Conservation (phyloP, 2,888 invertebrate species). For the Drosophila fulvimacula region DNA sequence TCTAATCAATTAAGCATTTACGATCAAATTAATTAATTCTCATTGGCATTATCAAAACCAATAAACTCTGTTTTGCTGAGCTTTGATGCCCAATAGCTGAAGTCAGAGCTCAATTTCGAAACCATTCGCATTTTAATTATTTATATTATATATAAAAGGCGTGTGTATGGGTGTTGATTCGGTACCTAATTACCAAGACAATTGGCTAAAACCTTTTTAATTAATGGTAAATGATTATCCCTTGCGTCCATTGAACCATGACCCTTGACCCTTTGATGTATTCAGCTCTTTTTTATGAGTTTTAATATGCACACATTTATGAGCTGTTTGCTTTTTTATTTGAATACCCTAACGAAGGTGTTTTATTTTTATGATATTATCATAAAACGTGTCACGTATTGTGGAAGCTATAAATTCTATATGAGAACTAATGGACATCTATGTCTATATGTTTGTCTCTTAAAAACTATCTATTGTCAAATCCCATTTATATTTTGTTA, state of each 20-base stretch:
- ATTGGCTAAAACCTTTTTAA: conserved; percentile 3
- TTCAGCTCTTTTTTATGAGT: background rate
- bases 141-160: background rate
- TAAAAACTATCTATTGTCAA: too few species aligned
- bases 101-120: background rate
- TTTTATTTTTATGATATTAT: background rate
- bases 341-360: background rate
- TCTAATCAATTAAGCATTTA: background rate
- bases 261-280: background rate
- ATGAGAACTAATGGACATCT: background rate
- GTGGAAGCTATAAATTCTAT: background rate
- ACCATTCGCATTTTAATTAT: background rate
- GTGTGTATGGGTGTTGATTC: background rate
- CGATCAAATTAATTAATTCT: background rate
- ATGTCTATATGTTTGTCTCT: background rate
- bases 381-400: background rate
- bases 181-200: background rate
- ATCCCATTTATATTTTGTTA: too few species aligned
- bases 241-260: background rate
- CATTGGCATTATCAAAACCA: background rate
- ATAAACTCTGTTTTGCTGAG: background rate
- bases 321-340: background rate
- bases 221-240: background rate
- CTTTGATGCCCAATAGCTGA: background rate
- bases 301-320: background rate